Evolutionary conservation across 2,888 invertebrate species (phyloP), one percentile per base, ranked within the genome.

Genomic region (Diarsia dahlii): DNA sequence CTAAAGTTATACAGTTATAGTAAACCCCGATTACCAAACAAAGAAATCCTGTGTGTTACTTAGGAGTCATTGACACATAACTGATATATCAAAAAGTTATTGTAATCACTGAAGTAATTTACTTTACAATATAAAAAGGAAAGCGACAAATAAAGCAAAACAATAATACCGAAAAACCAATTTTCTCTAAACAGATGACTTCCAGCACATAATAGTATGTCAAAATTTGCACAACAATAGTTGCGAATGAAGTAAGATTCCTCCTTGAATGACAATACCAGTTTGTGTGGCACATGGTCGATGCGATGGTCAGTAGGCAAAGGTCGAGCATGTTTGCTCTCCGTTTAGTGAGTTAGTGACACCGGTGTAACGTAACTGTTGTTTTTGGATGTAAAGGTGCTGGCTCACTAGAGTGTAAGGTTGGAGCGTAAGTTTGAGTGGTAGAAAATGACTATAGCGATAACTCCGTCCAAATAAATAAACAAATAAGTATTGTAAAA

Each of bases 321-420:
- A 88, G 88, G 86, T 78, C 86, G 84, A 13, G 13, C 48, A 56
- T 88, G 76, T 87, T 88, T 87, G 73, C 73, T 77, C 68, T 72
- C 10, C 54, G 66, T 73, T 87, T 88, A 86, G 87, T 70, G 62
- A 48, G 71, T 87, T 88, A 86, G 87, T 70, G 62, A 48, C 39
- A 54, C 39, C 60, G 28, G 23, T 68, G 34, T 73, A 72, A 68
- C 50, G 39, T 81, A 77, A 81, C 78, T 71, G 52, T 20, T 63
- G 76, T 69, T 63, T 74, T 78, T 82, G 5, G 39, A 62, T 13
- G 18, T 75, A 28, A 81, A 78, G 86, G 71, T 69, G 48, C 3
- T 20, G 20, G 52, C 34, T 58, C 70, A 81, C 28, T 75, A 48
- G 18, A 56, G 13, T n/a, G 75, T 77, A 73, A 65, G 34, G 15